Conservation (phyloP, 1,140 invertebrate genomes). For the Aradophagus sp. region DNA sequence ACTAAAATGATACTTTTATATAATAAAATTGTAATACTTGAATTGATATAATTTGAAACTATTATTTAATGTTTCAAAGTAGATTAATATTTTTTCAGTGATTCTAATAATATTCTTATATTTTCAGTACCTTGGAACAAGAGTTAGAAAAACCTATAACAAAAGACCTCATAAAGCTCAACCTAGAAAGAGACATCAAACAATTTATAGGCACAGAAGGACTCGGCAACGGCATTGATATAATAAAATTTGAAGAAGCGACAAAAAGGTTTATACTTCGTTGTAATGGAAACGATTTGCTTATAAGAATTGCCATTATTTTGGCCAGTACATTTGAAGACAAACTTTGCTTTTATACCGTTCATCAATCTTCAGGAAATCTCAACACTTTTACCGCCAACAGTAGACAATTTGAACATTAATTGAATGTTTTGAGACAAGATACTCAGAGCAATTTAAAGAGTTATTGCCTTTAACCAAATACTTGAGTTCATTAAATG, state of each 20-base stretch:
- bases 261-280: slow-evolving; percentile 75
- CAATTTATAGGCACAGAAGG: slow-evolving; percentile 78
- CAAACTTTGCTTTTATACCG: slow-evolving; percentile 74
- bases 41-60: too few relatives aligned
- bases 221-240: slow-evolving; percentile 74
- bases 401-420: slow-evolving; percentile 67
- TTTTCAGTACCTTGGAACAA: slow-evolving; percentile 75
- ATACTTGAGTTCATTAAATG: too few relatives aligned
- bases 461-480: too few relatives aligned
- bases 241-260: slow-evolving; percentile 76
- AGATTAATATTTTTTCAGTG: slow-evolving; percentile 33
- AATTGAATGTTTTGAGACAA: background rate
- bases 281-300: slow-evolving; percentile 77
- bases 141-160: slow-evolving; percentile 67
- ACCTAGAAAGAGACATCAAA: slow-evolving; percentile 75
- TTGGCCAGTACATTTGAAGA: slow-evolving; percentile 76
- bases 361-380: slow-evolving; percentile 76
- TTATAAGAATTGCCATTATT: slow-evolving; percentile 77
- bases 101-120: background rate
- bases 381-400: slow-evolving; percentile 66
- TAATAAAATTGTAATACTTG: too few relatives aligned
- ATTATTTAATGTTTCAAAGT: background rate
- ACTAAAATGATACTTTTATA: too few relatives aligned
- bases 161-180: slow-evolving; percentile 75
- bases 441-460: background rate